Evolutionary conservation across 2,888 invertebrate genomes (phyloP).

Genomic region (Dryobotodes eremita): DNA sequence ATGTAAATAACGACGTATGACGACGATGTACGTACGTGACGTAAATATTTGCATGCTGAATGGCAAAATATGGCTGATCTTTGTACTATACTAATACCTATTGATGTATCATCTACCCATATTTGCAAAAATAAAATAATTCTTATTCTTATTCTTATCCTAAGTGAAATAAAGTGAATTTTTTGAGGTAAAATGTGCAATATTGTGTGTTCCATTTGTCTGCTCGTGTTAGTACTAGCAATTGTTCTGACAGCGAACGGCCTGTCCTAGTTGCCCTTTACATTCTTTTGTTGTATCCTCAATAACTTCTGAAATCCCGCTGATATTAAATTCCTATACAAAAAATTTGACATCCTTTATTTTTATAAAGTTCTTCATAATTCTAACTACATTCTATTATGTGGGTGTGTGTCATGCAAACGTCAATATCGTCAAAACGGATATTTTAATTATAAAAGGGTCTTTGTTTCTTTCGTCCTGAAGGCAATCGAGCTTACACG

Average conservation of each 20-base stretch:
- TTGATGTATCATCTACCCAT: no score
- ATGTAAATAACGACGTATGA: no score
- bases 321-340: constrained; percentile 28
- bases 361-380: constrained; percentile 5
- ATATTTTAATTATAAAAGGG: constrained; percentile 47
- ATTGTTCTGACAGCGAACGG: constrained; percentile 60
- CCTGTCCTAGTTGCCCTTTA: constrained; percentile 37
- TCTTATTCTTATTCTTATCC: no score
- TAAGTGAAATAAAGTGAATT: constrained; percentile 78
- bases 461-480: constrained; percentile 46
- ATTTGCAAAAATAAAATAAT: no score
- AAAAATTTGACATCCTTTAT: constrained; percentile 6
- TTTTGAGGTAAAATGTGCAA: constrained; percentile 79
- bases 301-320: constrained; percentile 31
- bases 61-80: no score
- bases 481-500: constrained; percentile 56
- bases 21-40: no score
- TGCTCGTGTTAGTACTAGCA: constrained; percentile 66
- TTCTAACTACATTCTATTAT: constrained; percentile 20
- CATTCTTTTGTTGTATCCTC: constrained; percentile 50
- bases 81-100: no score
- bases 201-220: constrained; percentile 75
- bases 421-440: constrained; percentile 21
- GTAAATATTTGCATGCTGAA: no score
- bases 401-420: constrained; percentile 7